Base-by-base conservation (phyloP, 2,797 vertebrate genomes). In the Synaphobranchus kaupii region DNA sequence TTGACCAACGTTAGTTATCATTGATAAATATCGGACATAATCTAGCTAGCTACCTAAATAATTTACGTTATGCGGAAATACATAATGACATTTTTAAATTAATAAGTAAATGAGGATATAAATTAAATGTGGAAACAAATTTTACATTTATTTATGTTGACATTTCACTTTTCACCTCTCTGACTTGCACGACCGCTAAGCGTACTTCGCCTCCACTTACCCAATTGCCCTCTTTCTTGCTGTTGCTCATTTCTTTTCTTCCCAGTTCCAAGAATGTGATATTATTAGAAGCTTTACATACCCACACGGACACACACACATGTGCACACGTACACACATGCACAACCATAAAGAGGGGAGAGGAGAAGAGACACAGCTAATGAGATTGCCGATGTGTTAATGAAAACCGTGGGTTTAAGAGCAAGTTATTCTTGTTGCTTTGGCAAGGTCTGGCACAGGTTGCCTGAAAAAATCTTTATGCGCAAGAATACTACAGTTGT, bases 121-220 rank as follows among this genome's bases (percentile, higher is more conserved):
- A n/a, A n/a, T n/a, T n/a, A n/a, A n/a, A n/a, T n/a, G n/a, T n/a
- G n/a, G n/a, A n/a, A n/a, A n/a, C n/a, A n/a, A n/a, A n/a, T n/a
- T n/a, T n/a, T n/a, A n/a, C n/a, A n/a, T n/a, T n/a, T n/a, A n/a
- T n/a, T n/a, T n/a, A n/a, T n/a, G n/a, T n/a, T n/a, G n/a, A n/a
- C n/a, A n/a, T n/a, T n/a, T n/a, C n/a, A n/a, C n/a, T n/a, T n/a
- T n/a, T n/a, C n/a, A n/a, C n/a, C 48, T 84, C 39, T 76, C 86
- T 84, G 86, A 87, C 86, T 60, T 3, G 50, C 71, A 58, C 20
- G 84, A 47, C 87, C 13, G 71, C 80, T n/a, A 63, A 34, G 71
- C 44, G 39, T 34, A 52, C 83, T 76, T 25, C 39, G 7, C 73
- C 34, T 76, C 34, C 2, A 15, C 31, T 20, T 25, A 7, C 31